phyloP scores from a whole-genome alignment of 1,140 invertebrate genomes.

The Zaprionus nigranus region DNA sequence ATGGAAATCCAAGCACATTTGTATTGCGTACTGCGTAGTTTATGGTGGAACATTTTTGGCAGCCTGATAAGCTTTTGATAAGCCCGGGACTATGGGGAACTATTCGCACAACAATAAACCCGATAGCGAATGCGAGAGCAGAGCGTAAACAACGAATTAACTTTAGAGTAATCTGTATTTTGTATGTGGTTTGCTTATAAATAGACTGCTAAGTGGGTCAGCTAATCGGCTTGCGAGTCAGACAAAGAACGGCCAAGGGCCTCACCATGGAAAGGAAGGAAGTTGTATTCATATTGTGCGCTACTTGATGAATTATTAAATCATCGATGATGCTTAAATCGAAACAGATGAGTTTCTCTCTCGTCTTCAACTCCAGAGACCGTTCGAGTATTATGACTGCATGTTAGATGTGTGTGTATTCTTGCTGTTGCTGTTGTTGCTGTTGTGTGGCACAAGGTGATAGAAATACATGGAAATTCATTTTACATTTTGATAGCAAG shows the following conservation, averaged over 20 bases:
- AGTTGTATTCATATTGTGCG: background rate
- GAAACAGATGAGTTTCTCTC: background rate
- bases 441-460: background rate
- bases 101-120: constrained; percentile 18
- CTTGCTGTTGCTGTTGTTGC: too few relatives aligned
- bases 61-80: constrained; percentile 28
- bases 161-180: constrained; percentile 16
- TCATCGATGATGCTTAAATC: background rate
- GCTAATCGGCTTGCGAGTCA: constrained; percentile 23
- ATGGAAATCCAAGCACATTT: background rate
- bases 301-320: constrained; percentile 3
- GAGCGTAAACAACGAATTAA: constrained; percentile 7
- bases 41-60: background rate
- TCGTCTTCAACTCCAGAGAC: background rate
- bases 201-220: constrained; percentile 32
- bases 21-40: background rate
- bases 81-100: constrained; percentile 14
- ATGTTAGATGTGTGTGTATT: background rate
- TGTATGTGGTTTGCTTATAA: constrained; percentile 26
- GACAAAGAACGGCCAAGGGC: background rate
- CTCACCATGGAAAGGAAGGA: background rate
- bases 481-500: constrained; percentile 54
- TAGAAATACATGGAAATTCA: constrained; percentile 17
- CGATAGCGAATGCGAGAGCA: constrained; percentile 10
- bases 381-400: background rate